These are phyloP conservation scores for Ophion slaviceki DNA, from an alignment of 2,888 invertebrate species.

Conservation along the genomic window DNA sequence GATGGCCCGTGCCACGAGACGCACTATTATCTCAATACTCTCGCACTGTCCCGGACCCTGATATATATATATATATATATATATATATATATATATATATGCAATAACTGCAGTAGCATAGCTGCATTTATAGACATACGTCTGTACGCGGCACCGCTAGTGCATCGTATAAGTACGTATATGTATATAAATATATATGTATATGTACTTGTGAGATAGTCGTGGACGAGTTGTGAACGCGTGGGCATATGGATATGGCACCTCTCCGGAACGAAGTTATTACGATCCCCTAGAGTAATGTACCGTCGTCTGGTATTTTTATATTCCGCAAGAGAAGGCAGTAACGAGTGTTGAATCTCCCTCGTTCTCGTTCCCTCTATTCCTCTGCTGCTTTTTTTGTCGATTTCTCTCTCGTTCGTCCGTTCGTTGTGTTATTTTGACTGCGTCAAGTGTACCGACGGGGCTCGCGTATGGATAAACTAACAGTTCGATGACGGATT, in stretches of 20 bases:
- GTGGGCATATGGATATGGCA: slow-evolving; percentile 49
- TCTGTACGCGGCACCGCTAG: background rate
- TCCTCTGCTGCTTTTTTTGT: background rate
- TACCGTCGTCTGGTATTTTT: slow-evolving; percentile 38
- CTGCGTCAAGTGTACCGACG: slow-evolving; percentile 47
- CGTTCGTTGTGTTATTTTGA: slow-evolving; percentile 50
- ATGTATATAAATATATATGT: background rate
- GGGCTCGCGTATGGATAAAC: slow-evolving; percentile 28
- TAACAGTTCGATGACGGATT: slow-evolving; percentile 57
- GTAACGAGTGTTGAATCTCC: slow-evolving; percentile 29
- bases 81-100: background rate
- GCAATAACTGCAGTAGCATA: slow-evolving; percentile 50
- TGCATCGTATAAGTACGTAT: slow-evolving; percentile 7
- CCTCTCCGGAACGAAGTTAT: slow-evolving; percentile 46
- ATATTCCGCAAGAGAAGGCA: slow-evolving; percentile 20
- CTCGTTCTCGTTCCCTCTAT: slow-evolving; percentile 9
- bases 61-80: slow-evolving; percentile 1
- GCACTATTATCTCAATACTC: slow-evolving; percentile 77
- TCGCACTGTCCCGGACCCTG: slow-evolving; percentile 23
- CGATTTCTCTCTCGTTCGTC: background rate
- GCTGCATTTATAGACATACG: slow-evolving; percentile 46
- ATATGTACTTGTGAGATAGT: slow-evolving; percentile 6
- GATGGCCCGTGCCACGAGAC: slow-evolving; percentile 79
- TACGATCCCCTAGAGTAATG: slow-evolving; percentile 26
- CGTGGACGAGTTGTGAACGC: slow-evolving; percentile 34